Evolutionary conservation across 2,113 vertebrate genomes (phyloP).

Genomic region (Epinephelus lanceolatus): DNA sequence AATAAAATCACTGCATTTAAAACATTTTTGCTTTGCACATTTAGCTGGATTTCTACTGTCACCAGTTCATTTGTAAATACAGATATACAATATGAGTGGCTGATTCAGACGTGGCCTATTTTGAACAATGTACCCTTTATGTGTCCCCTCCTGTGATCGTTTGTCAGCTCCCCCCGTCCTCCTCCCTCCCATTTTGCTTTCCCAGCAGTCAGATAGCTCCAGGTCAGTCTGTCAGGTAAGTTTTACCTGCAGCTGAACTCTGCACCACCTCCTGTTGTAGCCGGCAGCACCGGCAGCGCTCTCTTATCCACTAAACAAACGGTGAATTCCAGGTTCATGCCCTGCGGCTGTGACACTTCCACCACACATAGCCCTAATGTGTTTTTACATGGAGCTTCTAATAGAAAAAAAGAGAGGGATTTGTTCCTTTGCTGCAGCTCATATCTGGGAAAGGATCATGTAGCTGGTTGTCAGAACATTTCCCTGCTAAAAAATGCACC

Average conservation of each 20-base stretch:
- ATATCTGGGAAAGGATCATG: constrained; percentile 54
- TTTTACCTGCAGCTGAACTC: constrained; percentile 85
- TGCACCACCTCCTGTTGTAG: constrained; percentile 74
- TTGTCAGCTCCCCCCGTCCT: constrained; percentile 61
- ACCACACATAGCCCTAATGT: constrained; percentile 71
- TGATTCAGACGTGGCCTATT: constrained; percentile 54
- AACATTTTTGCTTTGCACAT: neutral
- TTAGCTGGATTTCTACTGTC: constrained; percentile 12
- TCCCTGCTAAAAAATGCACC: neutral
- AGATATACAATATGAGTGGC: constrained; percentile 22
- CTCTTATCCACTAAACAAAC: constrained; percentile 79
- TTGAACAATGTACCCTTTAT: constrained; percentile 83
- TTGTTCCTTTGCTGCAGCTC: constrained; percentile 51
- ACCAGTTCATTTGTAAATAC: constrained; percentile 18
- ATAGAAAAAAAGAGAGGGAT: constrained; percentile 49
- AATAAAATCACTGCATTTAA: neutral
- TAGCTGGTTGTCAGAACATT: constrained; percentile 41
- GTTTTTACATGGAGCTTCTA: constrained; percentile 78
- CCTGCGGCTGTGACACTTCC: constrained; percentile 76
- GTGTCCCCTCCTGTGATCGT: constrained; percentile 64
- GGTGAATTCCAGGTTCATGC: constrained; percentile 78
- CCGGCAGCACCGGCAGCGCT: constrained; percentile 57
- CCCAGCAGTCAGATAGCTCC: constrained; percentile 72
- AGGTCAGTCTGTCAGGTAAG: constrained; percentile 78
- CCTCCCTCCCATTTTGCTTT: constrained; percentile 26